Evolutionary conservation across 1,140 invertebrate species (phyloP), one percentile per base, ranked within the genome.

Genomic region (Papilio glaucus): DNA sequence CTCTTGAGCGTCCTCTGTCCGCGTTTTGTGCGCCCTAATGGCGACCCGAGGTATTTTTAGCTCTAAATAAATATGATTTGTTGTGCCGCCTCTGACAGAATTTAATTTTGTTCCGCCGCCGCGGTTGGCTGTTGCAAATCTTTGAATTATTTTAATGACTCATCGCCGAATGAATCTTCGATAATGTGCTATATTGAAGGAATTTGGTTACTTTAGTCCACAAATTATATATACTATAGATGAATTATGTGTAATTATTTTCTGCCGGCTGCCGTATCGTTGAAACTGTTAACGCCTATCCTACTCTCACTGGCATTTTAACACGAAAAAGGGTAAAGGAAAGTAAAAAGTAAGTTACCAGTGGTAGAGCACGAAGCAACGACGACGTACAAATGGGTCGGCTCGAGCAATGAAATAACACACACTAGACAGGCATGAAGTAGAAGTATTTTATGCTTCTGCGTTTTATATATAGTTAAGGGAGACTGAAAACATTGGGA

Each of bases 11-110:
- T 83, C 74, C 82, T 78, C 80, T 82, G 85, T 85, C 85, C 85
- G 84, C 89, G 85, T 78, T 84, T 84, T 82, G 82, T 81, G 80
- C 82, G 73, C 71, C 76, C 75, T 91, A 91, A 93, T 91, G 89
- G 89, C 85, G 86, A 87, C 87, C 88, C 82, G 85, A 90, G 85
- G 88, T 91, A 91, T 91, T 93, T 90, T 90, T 91, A 91, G 87
- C 83, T 93, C 85, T 90, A 92, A 90, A 91, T 91, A 91, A 93
- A 93, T 90, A 93, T 91, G 89, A 91, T 93, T 93, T 93, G 89
- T 91, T 91, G 87, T 87, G 80, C 79, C 84, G 78, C 80, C 84
- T 83, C 80, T 87, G 89, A 90, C 89, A 87, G 85, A 90, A 91
- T 93, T 91, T 91, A 90, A 93, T 93, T 91, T 91, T 82, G 85